A percentile compares a stretch with the other conserved stretches of the same genome.
These are phyloP conservation scores for Actinia tenebrosa DNA, from an alignment of 64 coral and sea anemone species.

Conservation along the genomic window DNA sequence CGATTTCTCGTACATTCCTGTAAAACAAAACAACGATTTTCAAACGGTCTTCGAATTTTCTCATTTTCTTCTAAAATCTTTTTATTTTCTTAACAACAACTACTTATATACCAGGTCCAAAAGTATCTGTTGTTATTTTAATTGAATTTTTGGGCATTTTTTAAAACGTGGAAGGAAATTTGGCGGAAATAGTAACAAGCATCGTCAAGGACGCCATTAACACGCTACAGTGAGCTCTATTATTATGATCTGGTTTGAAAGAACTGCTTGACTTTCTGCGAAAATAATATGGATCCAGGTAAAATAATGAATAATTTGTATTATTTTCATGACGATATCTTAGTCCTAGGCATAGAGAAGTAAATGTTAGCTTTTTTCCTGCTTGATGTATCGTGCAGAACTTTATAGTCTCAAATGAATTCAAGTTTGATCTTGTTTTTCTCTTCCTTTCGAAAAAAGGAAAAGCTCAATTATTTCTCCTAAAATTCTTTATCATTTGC, in stretches of 20 bases:
- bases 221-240: neutral
- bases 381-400: neutral
- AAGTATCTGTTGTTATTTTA: neutral
- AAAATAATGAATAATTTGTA: neutral
- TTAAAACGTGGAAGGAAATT: neutral
- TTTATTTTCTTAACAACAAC: neutral
- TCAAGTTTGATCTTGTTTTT: neutral
- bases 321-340: neutral
- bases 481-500: neutral
- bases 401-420: too few relatives aligned
- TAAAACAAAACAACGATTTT: slow-evolving; percentile 12
- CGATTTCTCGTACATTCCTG: slow-evolving; percentile 1
- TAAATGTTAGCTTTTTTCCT: neutral
- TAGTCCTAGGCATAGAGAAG: neutral
- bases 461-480: neutral
- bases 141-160: neutral
- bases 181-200: neutral
- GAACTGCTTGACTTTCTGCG: neutral
- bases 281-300: neutral
- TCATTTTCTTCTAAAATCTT: neutral
- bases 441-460: neutral
- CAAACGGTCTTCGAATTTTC: neutral
- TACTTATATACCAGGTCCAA: neutral
- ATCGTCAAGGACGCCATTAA: slow-evolving; percentile 14
- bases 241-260: neutral